Evolutionary conservation across 2,888 invertebrate species (phyloP), one percentile per base, ranked within the genome.

Genomic region (Synergus gifuensis): DNA sequence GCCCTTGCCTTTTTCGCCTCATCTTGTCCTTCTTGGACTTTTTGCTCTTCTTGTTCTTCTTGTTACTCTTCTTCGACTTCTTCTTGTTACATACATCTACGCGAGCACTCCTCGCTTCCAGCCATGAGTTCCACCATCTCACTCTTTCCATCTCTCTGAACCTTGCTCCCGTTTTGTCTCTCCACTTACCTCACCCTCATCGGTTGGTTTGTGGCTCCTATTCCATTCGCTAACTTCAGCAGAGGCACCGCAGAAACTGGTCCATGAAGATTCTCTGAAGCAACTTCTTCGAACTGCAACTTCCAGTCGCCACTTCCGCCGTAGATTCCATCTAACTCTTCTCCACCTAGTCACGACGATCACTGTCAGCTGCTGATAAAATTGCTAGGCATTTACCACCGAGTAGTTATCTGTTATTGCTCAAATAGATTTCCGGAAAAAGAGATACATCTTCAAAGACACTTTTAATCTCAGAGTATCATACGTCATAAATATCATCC

Each of bases 41-140:
- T 3, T n/a, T 58, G 2, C 4, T 58, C 8, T 22, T 60, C 11
- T 12, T 60, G 60, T 60, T 18, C 4, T 60, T 16, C 54, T 54
- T n/a, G n/a, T 16, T 3, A 18, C 18, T 60, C 11, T 54, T 54
- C 54, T 54, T n/a, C 54, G 7, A n/a, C 54, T 18, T 60, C 11
- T 60, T 60, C 60, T 60, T 60, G 60, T 22, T 60, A 60, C 60
- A 60, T 60, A 60, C 60, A 60, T 60, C 60, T 60, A 60, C 60
- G 46, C 46, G 12, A 46, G 46, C 46, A 46, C 46, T 46, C 46
- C 12, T 22, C 22, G 18, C 60, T 60, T 22, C 22, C 60, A 60
- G 18, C 60, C 22, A 58, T 18, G 18, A 58, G 18, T 58, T 46
- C 46, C 14, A 12, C 46, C 14, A 46, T 46, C 46, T 46, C 46